A percentile compares a stretch with the other conserved stretches of the same genome.
phyloP scores from a whole-genome alignment of 2,797 vertebrate genomes.

The Zenarchopterus dispar region DNA sequence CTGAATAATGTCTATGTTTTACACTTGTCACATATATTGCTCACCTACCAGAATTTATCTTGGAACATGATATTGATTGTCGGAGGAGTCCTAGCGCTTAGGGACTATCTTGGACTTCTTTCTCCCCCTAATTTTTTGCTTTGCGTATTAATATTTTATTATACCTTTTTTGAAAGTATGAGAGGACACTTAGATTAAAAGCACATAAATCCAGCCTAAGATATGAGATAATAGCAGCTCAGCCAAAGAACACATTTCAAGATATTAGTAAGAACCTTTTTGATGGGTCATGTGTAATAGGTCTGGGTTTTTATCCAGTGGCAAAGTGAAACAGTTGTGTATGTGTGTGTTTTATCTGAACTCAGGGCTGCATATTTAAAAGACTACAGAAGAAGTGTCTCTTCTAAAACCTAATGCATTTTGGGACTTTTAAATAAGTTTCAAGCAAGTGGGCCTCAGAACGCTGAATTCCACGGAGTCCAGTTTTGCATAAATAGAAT shows the following conservation, averaged over 20 bases:
- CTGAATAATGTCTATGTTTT: constrained; percentile 43
- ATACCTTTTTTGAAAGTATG: constrained; percentile 52
- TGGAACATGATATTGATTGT: constrained; percentile 44
- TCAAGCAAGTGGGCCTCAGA: constrained; percentile 59
- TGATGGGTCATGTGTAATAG: constrained; percentile 35
- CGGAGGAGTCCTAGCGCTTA: constrained; percentile 22
- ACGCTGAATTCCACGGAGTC: constrained; percentile 62
- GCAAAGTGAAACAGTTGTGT: constrained; percentile 41
- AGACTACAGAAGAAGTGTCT: constrained; percentile 48
- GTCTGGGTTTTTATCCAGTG: constrained; percentile 1
- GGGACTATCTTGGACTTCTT: constrained; percentile 43
- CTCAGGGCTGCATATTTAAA: constrained; percentile 39
- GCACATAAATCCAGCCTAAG: constrained; percentile 47
- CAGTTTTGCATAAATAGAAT: constrained; percentile 75
- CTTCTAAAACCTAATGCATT: constrained; percentile 54
- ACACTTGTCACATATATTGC: constrained; percentile 38
- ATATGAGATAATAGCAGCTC: constrained; percentile 38
- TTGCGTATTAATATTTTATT: constrained; percentile 62
- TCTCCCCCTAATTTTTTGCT: constrained; percentile 44
- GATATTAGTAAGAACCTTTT: constrained; percentile 25
- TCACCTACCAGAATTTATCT: constrained; percentile 28
- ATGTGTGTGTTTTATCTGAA: constrained; percentile 32
- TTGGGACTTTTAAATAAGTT: constrained; percentile 73
- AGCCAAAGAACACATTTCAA: constrained; percentile 18
- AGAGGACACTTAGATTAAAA: constrained; percentile 61